Base-by-base conservation (phyloP, 2,797 vertebrate species). In the Amphiprion clarkii region DNA sequence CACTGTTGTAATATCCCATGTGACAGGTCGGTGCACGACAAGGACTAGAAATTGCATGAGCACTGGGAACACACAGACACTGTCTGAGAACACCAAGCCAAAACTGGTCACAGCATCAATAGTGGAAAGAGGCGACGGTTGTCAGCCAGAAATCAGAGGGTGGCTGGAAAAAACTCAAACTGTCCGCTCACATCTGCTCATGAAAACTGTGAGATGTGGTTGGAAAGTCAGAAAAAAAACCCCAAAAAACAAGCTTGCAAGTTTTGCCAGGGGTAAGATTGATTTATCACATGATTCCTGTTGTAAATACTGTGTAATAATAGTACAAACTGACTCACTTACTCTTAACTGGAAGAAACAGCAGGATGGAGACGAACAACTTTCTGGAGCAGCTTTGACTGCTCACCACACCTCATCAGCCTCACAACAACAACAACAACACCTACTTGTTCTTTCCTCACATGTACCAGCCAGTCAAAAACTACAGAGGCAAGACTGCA, bases 341-440 rank as follows among this genome's bases (percentile, higher is more conserved):
- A 27, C 27, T 33, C 25, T 25, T 61, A 49, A 49, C 9, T 7
- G 55, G 29, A 58, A 39, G 25, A 53, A 48, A 42, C 36, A 60
- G 62, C 61, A 53, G 71, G 56, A 53, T 1, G 16, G 36, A 63
- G 14, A 55, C 6, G 13, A n/a, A 53, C 51, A 14, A 14, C 51
- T 53, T 53, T 27, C 10, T 42, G 16, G 33, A 65, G 14, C 52
- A 52, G 56, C 29, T 40, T 66, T 70, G 19, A 57, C n/a, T 58
- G 53, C 66, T 67, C 9, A 27, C 31, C 25, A 70, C 29, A 31
- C 31, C 31, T 31, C 31, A 31, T 31, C 58, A 5, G 33, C 58
- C 55, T 69, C 54, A 64, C 25, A 63, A 27, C 25, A 55, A 59
- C 16, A 52, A n/a, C 31, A 57, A 64, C 17, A 64, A 52, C 21